Evolutionary conservation across 2,113 vertebrate species (phyloP).

Genomic region (Asarcornis scutulata): DNA sequence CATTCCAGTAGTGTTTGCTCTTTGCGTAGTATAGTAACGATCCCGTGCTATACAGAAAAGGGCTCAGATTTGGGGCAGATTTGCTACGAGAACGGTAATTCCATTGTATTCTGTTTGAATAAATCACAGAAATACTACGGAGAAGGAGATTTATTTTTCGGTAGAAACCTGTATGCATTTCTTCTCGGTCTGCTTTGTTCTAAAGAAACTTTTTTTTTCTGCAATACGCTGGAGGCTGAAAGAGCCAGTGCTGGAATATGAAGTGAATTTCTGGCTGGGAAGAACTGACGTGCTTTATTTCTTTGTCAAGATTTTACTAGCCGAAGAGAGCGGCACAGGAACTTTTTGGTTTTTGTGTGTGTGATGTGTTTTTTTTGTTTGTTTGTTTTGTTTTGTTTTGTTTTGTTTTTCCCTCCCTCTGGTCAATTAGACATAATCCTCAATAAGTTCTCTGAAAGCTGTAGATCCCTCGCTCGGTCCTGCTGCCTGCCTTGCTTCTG

Average conservation of each 20-base stretch:
- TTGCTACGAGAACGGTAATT: slow-evolving; percentile 31
- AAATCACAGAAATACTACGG: slow-evolving; percentile 51
- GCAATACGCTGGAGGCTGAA: slow-evolving; percentile 27
- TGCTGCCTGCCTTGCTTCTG: neutral
- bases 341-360: neutral
- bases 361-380: too few relatives aligned
- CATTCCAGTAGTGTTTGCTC: slow-evolving; percentile 67
- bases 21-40: slow-evolving; percentile 20
- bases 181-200: slow-evolving; percentile 45
- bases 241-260: neutral
- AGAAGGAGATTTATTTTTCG: slow-evolving; percentile 62
- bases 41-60: slow-evolving; percentile 65
- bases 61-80: slow-evolving; percentile 50
- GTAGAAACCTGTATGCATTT: slow-evolving; percentile 44
- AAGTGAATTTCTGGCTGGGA: neutral
- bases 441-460: slow-evolving; percentile 40
- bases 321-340: neutral
- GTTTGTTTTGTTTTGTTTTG: too few relatives aligned
- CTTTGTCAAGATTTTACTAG: slow-evolving; percentile 36
- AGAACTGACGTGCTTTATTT: slow-evolving; percentile 7
- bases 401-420: neutral
- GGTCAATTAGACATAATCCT: slow-evolving; percentile 53
- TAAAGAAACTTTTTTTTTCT: slow-evolving; percentile 35
- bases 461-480: neutral
- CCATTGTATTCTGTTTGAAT: slow-evolving; percentile 57